Percentiles rank a stretch among this genome's conserved stretches.
phyloP scores from a whole-genome alignment of 2,797 vertebrate species.

The Vireo griseus region DNA sequence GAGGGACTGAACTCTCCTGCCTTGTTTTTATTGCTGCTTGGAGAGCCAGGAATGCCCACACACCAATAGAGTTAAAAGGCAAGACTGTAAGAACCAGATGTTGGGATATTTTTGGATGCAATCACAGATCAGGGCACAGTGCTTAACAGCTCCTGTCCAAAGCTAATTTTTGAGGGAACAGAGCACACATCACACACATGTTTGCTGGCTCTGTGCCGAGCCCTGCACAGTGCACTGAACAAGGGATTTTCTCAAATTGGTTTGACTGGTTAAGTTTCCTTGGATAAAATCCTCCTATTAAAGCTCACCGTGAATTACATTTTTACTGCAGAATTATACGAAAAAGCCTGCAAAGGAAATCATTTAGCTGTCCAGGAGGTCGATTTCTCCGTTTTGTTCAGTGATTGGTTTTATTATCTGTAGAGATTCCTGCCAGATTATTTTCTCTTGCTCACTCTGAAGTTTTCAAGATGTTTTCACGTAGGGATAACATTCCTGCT shows the following conservation, averaged over 20 bases:
- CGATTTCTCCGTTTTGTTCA: neutral
- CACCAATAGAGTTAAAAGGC: neutral
- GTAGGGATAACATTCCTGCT: neutral
- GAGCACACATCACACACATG: fast-evolving
- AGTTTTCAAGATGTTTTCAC: neutral
- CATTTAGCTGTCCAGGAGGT: neutral
- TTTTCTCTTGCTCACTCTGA: neutral
- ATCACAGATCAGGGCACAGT: neutral
- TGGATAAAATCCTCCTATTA: neutral
- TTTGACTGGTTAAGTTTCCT: neutral
- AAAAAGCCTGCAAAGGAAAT: neutral
- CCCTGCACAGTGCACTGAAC: neutral
- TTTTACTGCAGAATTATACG: neutral
- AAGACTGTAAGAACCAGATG: neutral
- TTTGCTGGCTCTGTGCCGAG: neutral
- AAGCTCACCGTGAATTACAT: neutral
- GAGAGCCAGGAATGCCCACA: neutral
- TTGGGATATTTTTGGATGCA: conserved; percentile 26
- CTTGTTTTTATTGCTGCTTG: neutral
- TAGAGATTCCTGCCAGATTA: neutral
- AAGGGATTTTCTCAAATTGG: neutral
- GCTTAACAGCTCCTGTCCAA: neutral
- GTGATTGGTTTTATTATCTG: neutral
- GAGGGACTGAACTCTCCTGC: neutral
- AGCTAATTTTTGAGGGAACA: neutral